Conservation (phyloP, 2,113 vertebrate genomes). For the Callionymus lyra region DNA sequence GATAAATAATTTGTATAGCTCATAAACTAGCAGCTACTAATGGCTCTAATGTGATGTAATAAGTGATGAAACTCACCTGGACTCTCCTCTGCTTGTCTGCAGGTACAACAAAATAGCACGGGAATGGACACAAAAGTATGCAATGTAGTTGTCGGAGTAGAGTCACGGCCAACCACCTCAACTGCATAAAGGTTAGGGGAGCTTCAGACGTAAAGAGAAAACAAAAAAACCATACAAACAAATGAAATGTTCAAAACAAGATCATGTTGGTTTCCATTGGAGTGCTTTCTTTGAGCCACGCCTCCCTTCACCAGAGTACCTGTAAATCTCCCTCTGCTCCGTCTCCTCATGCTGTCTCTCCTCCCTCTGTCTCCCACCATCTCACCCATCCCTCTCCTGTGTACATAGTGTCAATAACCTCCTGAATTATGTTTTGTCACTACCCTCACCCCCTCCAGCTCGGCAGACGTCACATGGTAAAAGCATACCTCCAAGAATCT, state of each 20-base stretch:
- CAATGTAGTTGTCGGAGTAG: slow-evolving; percentile 89
- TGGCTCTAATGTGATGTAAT: too few relatives aligned
- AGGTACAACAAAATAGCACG: slow-evolving; percentile 99
- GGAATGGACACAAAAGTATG: slow-evolving; percentile 99
- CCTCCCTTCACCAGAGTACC: slow-evolving; percentile 66
- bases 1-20: too few relatives aligned
- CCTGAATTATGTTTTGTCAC: background rate
- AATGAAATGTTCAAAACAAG: slow-evolving; percentile 73
- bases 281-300: slow-evolving; percentile 97
- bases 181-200: slow-evolving; percentile 91
- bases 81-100: slow-evolving; percentile 36
- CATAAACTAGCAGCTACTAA: too few relatives aligned
- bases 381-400: slow-evolving; percentile 25
- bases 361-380: background rate
- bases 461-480: slow-evolving; percentile 77
- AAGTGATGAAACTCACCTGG: too few relatives aligned
- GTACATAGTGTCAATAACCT: slow-evolving; percentile 61
- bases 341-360: background rate
- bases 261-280: slow-evolving; percentile 97
- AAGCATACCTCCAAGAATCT: slow-evolving; percentile 77
- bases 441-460: slow-evolving; percentile 59
- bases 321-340: slow-evolving; percentile 49
- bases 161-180: slow-evolving; percentile 89
- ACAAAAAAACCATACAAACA: slow-evolving; percentile 71
- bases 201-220: slow-evolving; percentile 87